Evolutionary conservation across 2,888 invertebrate species (phyloP), one percentile per base, ranked within the genome.

Genomic region (Zootermopsis nevadensis): DNA sequence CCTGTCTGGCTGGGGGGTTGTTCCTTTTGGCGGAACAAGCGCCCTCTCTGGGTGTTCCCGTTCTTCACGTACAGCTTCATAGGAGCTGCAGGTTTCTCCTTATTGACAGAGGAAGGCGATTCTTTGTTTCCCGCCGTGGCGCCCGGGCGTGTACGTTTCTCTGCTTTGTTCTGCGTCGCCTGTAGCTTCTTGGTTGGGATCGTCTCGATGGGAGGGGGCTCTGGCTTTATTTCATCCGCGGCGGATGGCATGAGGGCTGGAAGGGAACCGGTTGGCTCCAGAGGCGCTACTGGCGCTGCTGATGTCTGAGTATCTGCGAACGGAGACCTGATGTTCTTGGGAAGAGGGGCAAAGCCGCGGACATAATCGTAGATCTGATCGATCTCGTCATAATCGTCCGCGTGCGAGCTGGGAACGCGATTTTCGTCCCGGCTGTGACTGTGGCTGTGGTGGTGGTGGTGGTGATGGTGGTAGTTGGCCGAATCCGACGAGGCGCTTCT

Each of bases 311-410:
- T 87, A 89, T 91, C 89, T 87, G 89, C 90, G 87, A 93, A 94
- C 0, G 94, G 93, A 0, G 94, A 93, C 87, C 94, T 92, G 35
- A 94, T 93, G 87, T 93, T 95, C 89, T 96, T 96, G 8, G 98
- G 97, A 42, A 97, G 91, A 1, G 97, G 97, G 80, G 97, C 97
- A 86, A 98, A 95, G 0, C 98, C 98, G 85, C 98, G 92, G 0
- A 98, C 97, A 89, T 98, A 98, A 89, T 98, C 97, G 89, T 98
- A 98, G 86, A 98, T 97, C 90, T 98, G 97, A 91, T 98, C 98
- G 86, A 98, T 97, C 90, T 98, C 98, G 87, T 98, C 97, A 89
- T 98, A 97, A 87, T 97, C 97, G 88, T 96, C 96, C 30, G 88
- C 85, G 81, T 86, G 84, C 27, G 66, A 55, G 8, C 31, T 55